phyloP scores from a whole-genome alignment of 2,113 vertebrate species.

The Eulemur macaco region DNA sequence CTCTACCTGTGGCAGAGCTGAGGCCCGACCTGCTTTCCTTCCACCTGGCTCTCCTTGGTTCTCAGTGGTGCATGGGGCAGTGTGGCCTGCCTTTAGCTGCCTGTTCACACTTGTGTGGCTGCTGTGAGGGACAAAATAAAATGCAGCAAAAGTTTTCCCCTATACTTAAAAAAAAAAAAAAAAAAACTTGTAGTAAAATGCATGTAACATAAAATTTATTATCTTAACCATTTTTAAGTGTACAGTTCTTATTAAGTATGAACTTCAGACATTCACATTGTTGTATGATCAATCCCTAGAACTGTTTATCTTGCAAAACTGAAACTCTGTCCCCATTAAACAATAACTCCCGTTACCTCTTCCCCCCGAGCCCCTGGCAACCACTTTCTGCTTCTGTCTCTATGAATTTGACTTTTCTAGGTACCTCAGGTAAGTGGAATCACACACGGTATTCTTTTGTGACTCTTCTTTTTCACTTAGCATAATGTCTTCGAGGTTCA shows the following conservation, averaged over 20 bases:
- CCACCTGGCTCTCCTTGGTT: background rate
- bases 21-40: background rate
- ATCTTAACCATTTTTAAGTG: background rate
- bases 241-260: background rate
- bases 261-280: background rate
- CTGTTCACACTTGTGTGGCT: background rate
- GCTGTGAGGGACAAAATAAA: background rate
- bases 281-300: background rate
- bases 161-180: background rate
- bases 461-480: background rate
- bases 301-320: background rate
- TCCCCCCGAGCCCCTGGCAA: background rate
- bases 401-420: background rate
- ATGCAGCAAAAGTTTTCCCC: background rate
- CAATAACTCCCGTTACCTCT: background rate
- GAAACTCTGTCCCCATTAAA: background rate
- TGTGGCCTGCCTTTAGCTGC: background rate
- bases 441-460: background rate
- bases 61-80: accelerated
- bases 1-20: background rate
- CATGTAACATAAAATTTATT: too few species aligned
- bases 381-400: background rate
- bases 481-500: background rate
- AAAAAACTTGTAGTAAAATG: background rate
- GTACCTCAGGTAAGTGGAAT: background rate